phyloP scores from a whole-genome alignment of 2,113 vertebrate genomes.

The Myotis brandtii region DNA sequence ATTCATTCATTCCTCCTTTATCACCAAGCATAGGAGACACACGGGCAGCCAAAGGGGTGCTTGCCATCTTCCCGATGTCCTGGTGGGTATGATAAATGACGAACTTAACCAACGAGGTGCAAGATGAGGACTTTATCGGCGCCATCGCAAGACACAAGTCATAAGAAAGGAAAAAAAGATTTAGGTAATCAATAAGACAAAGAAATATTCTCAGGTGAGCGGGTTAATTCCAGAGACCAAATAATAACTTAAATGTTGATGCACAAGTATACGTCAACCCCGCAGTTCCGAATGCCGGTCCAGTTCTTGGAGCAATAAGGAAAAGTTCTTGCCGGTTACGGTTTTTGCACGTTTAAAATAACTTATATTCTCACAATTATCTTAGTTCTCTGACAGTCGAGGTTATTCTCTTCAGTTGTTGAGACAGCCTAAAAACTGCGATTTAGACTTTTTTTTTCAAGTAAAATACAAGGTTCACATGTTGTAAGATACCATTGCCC shows the following conservation, averaged over 20 bases:
- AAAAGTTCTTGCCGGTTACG: neutral
- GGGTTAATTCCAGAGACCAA: neutral
- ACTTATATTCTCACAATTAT: neutral
- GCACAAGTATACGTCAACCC: neutral
- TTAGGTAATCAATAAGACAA: neutral
- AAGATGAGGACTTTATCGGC: neutral
- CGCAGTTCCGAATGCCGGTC: neutral
- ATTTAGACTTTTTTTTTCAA: neutral
- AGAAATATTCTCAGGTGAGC: neutral
- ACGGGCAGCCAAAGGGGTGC: neutral
- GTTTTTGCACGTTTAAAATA: neutral
- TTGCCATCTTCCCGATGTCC: neutral
- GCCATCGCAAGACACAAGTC: neutral
- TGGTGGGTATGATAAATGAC: neutral
- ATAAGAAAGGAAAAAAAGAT: neutral
- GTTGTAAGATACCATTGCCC: accelerated
- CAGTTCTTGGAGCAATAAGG: neutral
- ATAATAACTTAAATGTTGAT: neutral
- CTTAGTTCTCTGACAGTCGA: neutral
- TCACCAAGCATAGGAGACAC: neutral
- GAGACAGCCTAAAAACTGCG: neutral
- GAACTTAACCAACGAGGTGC: neutral
- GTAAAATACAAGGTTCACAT: neutral
- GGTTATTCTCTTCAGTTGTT: neutral
- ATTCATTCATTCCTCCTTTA: accelerated